Conservation (phyloP, 2,888 invertebrate genomes). For the Stictocephala bisonia region DNA sequence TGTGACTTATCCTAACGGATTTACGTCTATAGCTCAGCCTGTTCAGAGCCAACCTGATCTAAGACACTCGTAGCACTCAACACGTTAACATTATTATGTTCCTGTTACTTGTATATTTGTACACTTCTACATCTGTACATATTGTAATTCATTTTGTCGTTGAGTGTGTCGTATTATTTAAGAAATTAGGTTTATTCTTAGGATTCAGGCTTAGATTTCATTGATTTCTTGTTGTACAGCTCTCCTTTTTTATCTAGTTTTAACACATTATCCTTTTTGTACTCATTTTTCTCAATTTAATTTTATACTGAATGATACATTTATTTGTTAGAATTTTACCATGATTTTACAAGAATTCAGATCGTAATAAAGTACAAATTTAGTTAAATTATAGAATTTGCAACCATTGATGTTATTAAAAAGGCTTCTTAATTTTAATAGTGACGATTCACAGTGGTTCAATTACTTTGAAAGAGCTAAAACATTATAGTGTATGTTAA, state of each 20-base stretch:
- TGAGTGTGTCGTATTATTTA: slow-evolving; percentile 9
- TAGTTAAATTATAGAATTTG: too few species aligned
- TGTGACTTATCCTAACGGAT: slow-evolving; percentile 53
- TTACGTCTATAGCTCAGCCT: slow-evolving; percentile 47
- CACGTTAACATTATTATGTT: not conserved
- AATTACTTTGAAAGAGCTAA: too few species aligned
- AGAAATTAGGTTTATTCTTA: not conserved
- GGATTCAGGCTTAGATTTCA: not conserved
- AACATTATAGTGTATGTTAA: too few species aligned
- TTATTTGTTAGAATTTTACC: too few species aligned
- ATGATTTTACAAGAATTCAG: too few species aligned
- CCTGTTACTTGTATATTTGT: slow-evolving; percentile 21
- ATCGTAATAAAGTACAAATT: too few species aligned
- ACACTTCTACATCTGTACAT: too few species aligned
- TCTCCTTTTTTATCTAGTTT: slow-evolving; percentile 7
- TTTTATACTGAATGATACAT: slow-evolving; percentile 5
- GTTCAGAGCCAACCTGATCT: slow-evolving; percentile 46
- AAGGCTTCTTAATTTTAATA: too few species aligned
- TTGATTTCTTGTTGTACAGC: too few species aligned
- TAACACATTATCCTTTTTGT: slow-evolving; percentile 3
- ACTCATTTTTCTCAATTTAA: slow-evolving; percentile 21
- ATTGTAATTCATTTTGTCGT: not conserved
- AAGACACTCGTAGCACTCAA: slow-evolving; percentile 19
- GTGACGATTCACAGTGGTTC: too few species aligned
- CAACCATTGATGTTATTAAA: too few species aligned